phyloP scores from a whole-genome alignment of 2,888 invertebrate genomes.

The Clunio marinus region DNA sequence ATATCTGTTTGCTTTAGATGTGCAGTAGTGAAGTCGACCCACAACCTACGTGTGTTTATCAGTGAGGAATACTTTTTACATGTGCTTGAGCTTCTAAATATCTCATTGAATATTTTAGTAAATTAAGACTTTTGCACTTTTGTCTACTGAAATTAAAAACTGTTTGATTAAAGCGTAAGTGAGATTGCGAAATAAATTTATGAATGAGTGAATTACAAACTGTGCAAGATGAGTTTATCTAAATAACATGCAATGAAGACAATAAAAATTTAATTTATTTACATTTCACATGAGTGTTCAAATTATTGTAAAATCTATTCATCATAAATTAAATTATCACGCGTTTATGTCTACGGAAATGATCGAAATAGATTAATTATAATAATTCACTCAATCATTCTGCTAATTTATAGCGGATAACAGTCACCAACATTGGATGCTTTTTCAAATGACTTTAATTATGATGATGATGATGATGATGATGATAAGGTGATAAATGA shows the following conservation, averaged over 20 bases:
- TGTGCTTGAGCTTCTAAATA: background rate
- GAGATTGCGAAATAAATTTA: slow-evolving; percentile 10
- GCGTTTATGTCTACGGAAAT: background rate
- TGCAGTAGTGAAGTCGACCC: background rate
- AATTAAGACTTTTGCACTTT: slow-evolving; percentile 33
- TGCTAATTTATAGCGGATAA: background rate
- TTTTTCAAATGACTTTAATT: slow-evolving; percentile 32
- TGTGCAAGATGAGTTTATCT: too few relatives aligned
- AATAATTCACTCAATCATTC: background rate
- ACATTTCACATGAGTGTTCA: too few relatives aligned
- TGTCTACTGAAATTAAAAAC: slow-evolving; percentile 37
- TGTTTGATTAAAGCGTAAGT: slow-evolving; percentile 12
- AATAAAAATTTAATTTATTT: background rate
- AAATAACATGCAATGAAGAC: too few relatives aligned
- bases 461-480: slow-evolving; percentile 40
- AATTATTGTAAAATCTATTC: background rate
- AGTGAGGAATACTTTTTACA: background rate
- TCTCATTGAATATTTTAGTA: slow-evolving; percentile 6
- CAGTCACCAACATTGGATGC: background rate
- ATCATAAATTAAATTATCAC: background rate
- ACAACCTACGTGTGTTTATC: background rate
- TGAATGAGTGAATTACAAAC: slow-evolving; percentile 38
- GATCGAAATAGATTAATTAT: slow-evolving; percentile 1
- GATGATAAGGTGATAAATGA: slow-evolving; percentile 32
- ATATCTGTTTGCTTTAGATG: background rate